Percentiles rank a stretch among this genome's conserved stretches.
phyloP scores from a whole-genome alignment of 2,113 vertebrate species.

The Elachura formosa region DNA sequence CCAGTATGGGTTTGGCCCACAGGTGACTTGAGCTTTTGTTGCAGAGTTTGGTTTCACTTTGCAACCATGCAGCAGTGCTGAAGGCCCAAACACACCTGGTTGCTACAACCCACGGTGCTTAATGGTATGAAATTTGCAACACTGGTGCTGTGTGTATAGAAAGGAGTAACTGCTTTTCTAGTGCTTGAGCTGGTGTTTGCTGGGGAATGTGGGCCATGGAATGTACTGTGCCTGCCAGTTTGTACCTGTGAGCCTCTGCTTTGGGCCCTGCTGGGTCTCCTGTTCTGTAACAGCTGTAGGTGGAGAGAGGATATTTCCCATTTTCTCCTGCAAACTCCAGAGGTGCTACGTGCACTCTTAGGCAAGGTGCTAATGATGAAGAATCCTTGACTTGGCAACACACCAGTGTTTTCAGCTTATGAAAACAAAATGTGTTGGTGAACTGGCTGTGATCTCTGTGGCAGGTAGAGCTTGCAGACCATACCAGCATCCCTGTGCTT shows the following conservation, averaged over 20 bases:
- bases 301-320: background rate
- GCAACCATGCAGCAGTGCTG: background rate
- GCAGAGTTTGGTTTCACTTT: background rate
- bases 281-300: background rate
- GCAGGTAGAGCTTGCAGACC: background rate
- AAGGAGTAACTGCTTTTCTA: background rate
- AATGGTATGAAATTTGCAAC: background rate
- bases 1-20: background rate
- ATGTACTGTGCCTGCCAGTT: background rate
- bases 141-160: background rate
- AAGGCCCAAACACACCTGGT: background rate
- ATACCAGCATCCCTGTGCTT: rapidly evolving
- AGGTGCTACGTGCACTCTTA: background rate
- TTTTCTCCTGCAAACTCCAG: background rate
- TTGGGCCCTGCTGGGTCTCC: background rate
- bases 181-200: background rate
- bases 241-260: background rate
- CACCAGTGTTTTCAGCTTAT: background rate
- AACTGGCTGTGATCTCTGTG: background rate
- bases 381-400: background rate
- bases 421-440: background rate
- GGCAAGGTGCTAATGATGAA: background rate
- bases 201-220: background rate
- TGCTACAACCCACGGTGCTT: background rate
- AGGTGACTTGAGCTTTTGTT: background rate